Evolutionary conservation across 2,888 invertebrate genomes (phyloP), one percentile per base, ranked within the genome.

Genomic region (Oegoconia quadripuncta): DNA sequence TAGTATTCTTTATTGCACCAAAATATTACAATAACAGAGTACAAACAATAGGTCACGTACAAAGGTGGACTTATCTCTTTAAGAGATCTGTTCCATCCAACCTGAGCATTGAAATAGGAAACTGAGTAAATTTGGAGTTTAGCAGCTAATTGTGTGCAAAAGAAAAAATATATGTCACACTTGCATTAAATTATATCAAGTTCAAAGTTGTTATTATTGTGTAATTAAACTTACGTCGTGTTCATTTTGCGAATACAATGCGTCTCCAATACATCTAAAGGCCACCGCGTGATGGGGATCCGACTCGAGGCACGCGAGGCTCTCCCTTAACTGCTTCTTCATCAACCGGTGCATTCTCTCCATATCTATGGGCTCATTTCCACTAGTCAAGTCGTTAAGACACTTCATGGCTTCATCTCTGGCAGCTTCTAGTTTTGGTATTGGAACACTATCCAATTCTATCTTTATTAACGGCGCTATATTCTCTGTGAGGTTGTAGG

Each of bases 251-350:
- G 96, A 95, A 73, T 96, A 97, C 17, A 97, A 79, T 62, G 94
- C 92, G 66, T 97, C 95, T 0, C 93, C 94, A 49, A 97, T 95
- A 36, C 94, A 88, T 55, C 92, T 90, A 64, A 92, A 92, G 0
- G 95, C 93, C 34, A 97, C 82, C 0, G 91, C 89, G 48, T 93
- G 91, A 62, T 96, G 94, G 0, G 96, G 95, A 49, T 89, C 89
- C 9, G 90, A 91, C 74, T 95, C 97, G 32, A 96, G 87, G 64
- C 90, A 89, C 41, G 92, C 92, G 23, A 93, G 78, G 42, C 89
- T 88, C 63, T 93, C 93, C 8, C 93, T 74, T 42, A 92, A 89
- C 55, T 91, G 92, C 41, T 93, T 91, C 52, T 91, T 90, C 26
- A 97, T 89, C 6, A 97, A 89, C 28, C 92, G 91, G 12, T 79